Base-by-base conservation (phyloP, 2,113 vertebrate genomes). In the Cryptotis parvus region DNA sequence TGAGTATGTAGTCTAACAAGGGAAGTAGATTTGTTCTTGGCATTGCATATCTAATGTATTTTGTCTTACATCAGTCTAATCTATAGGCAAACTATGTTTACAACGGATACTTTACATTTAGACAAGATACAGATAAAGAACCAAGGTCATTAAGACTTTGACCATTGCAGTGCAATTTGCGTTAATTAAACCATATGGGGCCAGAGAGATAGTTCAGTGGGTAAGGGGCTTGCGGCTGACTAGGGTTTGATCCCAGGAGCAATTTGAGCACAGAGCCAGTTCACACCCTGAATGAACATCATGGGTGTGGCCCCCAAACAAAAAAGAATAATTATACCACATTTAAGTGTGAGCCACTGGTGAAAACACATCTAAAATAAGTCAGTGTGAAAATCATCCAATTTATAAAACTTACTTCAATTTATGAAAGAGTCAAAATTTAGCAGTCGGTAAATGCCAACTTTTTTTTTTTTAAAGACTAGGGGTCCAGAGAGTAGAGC, bases 331-430 rank as follows among this genome's bases (percentile, higher is more conserved):
- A 55, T 55, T 55, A 55, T 18, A 55, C 16, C 16, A 55, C 14
- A 55, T 20, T 58, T 49, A 49, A 49, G 22, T 22, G 55, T 58
- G 55, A 22, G 55, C 24, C 55, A 58, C 8, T 58, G 20, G 52
- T 58, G 22, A 87, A 90, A 95, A 22, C 7, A 22, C 31, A 78
- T 68, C 16, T 85, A 45, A 89, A 85, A 41, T 75, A 45, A 90
- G 27, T 31, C 78, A 84, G 68, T 65, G 26, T 70, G 27, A 92
- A 90, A 86, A 72, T 41, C 55, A 93, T 65, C 83, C 37, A 29
- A 83, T 9, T 93, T 78, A 77, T 31, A 68, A 31, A 94, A 4
- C 33, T 75, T 4, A 72, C 11, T 43, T 68, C 24, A 75, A 49
- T 77, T 84, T 74, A 78, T 35, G 7, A 63, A 69, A 1, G n/a